phyloP scores from a whole-genome alignment of 2,113 vertebrate genomes.

The Strix uralensis region DNA sequence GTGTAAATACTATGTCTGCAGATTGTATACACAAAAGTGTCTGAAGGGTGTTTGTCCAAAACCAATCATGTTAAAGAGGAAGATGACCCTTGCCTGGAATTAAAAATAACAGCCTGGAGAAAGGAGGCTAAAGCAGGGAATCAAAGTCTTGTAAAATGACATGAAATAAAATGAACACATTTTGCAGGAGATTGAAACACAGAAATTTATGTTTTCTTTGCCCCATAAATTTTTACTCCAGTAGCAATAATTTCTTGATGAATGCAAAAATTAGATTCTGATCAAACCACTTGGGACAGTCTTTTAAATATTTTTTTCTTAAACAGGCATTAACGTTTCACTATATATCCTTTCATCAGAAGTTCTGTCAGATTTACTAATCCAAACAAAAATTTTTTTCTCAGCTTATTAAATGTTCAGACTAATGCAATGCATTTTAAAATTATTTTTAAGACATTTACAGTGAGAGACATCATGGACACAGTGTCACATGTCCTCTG shows the following conservation, averaged over 20 bases:
- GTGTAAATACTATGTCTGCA: not conserved
- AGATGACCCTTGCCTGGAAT: not conserved
- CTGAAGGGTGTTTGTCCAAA: not conserved
- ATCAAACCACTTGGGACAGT: not conserved
- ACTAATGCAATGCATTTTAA: not conserved
- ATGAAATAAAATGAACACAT: not conserved
- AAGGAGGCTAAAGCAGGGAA: not conserved
- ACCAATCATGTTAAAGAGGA: not conserved
- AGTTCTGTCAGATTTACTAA: not conserved
- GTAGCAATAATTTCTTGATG: not conserved
- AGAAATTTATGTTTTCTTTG: not conserved
- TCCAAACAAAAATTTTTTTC: not conserved
- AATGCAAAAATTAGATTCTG: not conserved
- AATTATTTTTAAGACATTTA: not conserved
- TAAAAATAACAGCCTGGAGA: not conserved
- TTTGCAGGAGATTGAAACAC: not conserved
- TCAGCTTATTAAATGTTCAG: not conserved
- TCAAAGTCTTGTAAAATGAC: not conserved
- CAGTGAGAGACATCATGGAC: not conserved
- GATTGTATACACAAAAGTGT: not conserved
- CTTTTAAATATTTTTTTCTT: not conserved
- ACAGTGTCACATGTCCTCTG: not conserved
- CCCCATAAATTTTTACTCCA: not conserved
- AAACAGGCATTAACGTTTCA: not conserved
- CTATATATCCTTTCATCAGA: not conserved